Percentiles rank a stretch among this genome's conserved stretches.
Conservation (phyloP, 2,113 vertebrate genomes). For the Pelodiscus sinensis region DNA sequence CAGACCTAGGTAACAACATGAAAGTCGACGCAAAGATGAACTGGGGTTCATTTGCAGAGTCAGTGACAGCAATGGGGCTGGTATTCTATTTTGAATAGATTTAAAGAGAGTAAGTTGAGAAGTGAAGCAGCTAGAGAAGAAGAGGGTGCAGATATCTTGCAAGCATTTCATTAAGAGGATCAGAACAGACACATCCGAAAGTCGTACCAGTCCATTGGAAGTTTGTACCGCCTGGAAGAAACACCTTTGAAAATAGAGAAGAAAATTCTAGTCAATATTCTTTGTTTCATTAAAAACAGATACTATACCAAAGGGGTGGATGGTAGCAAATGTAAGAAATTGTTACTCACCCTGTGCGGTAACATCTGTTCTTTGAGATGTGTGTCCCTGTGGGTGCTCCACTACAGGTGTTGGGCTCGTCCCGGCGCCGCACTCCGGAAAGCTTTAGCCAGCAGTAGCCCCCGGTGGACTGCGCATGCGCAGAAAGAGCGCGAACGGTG, state of each 20-base stretch:
- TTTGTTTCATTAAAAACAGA: not conserved
- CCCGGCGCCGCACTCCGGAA: too few species aligned
- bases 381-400: too few species aligned
- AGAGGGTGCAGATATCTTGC: not conserved
- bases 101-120: not conserved
- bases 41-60: not conserved
- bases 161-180: not conserved
- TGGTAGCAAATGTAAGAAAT: not conserved
- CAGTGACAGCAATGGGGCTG: accelerated
- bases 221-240: not conserved
- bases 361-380: too few species aligned
- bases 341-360: too few species aligned
- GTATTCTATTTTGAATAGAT: accelerated
- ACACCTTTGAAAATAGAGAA: not conserved
- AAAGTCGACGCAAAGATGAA: not conserved
- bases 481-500: too few species aligned
- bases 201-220: not conserved
- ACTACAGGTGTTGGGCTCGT: too few species aligned
- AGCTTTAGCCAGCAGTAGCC: too few species aligned
- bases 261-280: not conserved
- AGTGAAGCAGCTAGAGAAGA: not conserved
- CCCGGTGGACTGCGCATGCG: too few species aligned
- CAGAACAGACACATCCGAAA: not conserved
- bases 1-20: accelerated
- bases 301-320: not conserved